Conservation (phyloP, 2,113 vertebrate species). For the Dicentrarchus labrax region DNA sequence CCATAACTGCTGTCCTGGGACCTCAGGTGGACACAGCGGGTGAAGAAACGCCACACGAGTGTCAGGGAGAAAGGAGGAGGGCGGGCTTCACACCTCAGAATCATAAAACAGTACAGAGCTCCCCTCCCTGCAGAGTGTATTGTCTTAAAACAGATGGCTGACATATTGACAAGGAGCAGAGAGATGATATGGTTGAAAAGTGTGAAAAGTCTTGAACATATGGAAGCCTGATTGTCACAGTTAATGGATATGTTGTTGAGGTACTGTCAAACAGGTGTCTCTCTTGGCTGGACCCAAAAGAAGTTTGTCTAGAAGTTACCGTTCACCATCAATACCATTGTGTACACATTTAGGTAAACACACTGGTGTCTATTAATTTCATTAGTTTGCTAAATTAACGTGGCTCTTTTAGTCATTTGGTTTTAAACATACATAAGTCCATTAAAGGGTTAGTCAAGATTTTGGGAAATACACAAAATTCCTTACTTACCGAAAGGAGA, state of each 20-base stretch:
- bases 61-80: not conserved
- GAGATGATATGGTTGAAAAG: slow-evolving; percentile 72
- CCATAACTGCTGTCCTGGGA: slow-evolving; percentile 81
- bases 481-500: not conserved
- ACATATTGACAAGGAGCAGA: slow-evolving; percentile 75
- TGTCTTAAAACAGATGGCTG: slow-evolving; percentile 80
- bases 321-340: not conserved
- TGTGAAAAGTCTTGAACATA: slow-evolving; percentile 75
- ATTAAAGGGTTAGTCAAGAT: not conserved
- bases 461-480: not conserved
- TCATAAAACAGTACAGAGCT: slow-evolving; percentile 65
- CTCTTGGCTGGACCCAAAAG: not conserved
- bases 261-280: slow-evolving; percentile 69
- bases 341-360: not conserved
- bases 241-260: slow-evolving; percentile 53
- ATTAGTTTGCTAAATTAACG: not conserved
- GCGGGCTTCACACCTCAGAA: slow-evolving; percentile 73
- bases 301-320: not conserved
- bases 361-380: not conserved
- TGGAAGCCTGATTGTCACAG: slow-evolving; percentile 64
- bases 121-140: slow-evolving; percentile 61
- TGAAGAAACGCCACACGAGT: slow-evolving; percentile 49
- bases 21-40: slow-evolving; percentile 79
- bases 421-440: not conserved
- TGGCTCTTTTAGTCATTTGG: not conserved